Evolutionary conservation across 53 echinoderm and acorn worm genomes (phyloP), one percentile per base, ranked within the genome.

Genomic region (Hippasteria phrygiana): DNA sequence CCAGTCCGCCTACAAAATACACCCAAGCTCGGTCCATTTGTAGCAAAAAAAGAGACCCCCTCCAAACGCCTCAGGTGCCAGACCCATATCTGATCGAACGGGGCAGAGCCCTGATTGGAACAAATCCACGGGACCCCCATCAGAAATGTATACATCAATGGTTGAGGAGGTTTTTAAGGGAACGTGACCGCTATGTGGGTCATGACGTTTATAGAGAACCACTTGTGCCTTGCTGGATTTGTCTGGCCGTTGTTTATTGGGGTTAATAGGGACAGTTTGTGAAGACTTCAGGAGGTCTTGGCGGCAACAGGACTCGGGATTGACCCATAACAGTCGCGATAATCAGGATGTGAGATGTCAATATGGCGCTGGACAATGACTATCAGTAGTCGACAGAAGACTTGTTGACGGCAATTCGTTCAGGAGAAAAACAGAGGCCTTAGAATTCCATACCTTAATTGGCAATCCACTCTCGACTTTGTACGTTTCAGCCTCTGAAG

Each of bases 141-240:
- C 38, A 27, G 12, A 28, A 79, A 79, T 37, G 18, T 56, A 38
- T n/a, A 54, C 76, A 14, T 33, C 16, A 76, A 76, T 79, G 39
- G 20, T 12, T 9, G 42, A 41, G 40, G 35, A 62, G 31, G 37
- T 79, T 12, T 28, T 67, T 10, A 24, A 31, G 59, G 24, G 56
- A 79, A 48, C 35, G 34, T 85, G 85, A 85, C 85, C 85, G 85
- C 43, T 53, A 85, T 85, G 22, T 85, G 36, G 55, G 71, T 85
- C 85, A 38, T 51, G 22, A 43, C 22, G 71, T 50, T 79, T 12
- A 37, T 28, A 85, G 18, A 43, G 34, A 82, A 43, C 70, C 85
- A 71, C 85, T 85, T 50, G 71, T 50, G 56, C 56, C 36, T 47
- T 16, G 5, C 37, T 47, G 29, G 18, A 32, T n/a, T n/a, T 16